A percentile compares a stretch with the other conserved stretches of the same genome.
Conservation (phyloP, 2,888 invertebrate genomes). For the Lasioglossum leucozonium region DNA sequence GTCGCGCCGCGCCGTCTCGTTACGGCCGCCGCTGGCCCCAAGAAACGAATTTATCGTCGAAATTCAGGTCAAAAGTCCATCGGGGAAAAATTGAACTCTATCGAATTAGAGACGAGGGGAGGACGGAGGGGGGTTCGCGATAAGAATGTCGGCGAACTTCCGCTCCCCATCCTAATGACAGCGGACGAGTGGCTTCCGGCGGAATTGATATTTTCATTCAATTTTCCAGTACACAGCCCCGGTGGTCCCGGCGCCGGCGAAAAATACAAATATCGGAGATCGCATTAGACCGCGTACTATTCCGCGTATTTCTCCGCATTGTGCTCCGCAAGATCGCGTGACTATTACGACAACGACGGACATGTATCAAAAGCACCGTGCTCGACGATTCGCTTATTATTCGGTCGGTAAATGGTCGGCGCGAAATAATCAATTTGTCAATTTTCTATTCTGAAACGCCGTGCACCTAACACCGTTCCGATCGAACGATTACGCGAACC, state of each 20-base stretch:
- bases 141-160: constrained; percentile 41
- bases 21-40: constrained; percentile 13
- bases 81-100: constrained; percentile 51
- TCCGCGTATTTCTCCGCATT: background rate
- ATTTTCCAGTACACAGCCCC: constrained; percentile 13
- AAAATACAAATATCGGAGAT: background rate
- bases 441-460: too few species aligned
- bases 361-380: background rate
- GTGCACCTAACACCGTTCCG: too few species aligned
- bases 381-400: background rate
- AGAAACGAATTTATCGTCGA: constrained; percentile 51
- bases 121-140: constrained; percentile 27
- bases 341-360: too few species aligned
- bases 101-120: constrained; percentile 40
- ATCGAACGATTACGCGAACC: too few species aligned
- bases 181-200: constrained; percentile 14
- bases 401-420: too few species aligned
- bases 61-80: constrained; percentile 54
- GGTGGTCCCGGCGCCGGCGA: background rate
- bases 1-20: constrained; percentile 21
- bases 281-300: background rate
- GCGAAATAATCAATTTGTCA: too few species aligned
- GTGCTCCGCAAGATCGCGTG: too few species aligned
- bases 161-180: constrained; percentile 37
- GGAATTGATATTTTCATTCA: constrained; percentile 53